Conservation (phyloP, 1,140 invertebrate genomes). For the Drosophila hydei region DNA sequence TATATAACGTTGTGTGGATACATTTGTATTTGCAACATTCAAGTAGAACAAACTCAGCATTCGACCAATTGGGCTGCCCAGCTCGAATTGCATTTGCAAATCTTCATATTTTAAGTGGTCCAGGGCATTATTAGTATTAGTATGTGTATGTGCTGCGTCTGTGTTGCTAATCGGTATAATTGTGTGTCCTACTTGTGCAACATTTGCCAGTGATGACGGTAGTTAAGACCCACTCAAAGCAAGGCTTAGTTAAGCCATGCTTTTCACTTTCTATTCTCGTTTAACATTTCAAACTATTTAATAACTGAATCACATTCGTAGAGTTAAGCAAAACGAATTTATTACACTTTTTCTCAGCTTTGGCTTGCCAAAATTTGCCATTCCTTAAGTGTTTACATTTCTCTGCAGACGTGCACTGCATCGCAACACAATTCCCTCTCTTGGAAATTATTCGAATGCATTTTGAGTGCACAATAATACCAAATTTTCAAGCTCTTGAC, state of each 20-base stretch:
- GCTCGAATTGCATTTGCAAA: conserved; percentile 2
- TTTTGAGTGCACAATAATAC: neutral
- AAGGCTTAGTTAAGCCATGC: neutral
- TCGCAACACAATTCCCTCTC: conserved; percentile 1
- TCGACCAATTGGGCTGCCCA: neutral
- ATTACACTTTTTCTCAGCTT: neutral
- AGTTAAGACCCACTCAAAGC: neutral
- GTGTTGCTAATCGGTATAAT: conserved; percentile 2
- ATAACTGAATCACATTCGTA: neutral
- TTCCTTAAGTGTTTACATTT: conserved; percentile 3
- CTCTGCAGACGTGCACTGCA: conserved; percentile 4
- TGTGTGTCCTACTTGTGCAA: neutral
- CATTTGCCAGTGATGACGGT: neutral
- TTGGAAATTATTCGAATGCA: conserved; percentile 7
- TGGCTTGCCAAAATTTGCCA: neutral
- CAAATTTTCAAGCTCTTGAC: neutral
- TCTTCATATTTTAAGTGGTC: conserved; percentile 2
- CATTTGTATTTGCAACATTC: neutral
- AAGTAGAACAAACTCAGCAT: neutral
- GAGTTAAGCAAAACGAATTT: neutral
- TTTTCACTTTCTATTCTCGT: neutral
- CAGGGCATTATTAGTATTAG: conserved; percentile 1
- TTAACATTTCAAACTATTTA: neutral
- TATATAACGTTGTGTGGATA: neutral
- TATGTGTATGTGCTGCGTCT: neutral